Evolutionary conservation across 2,113 vertebrate genomes (phyloP), one percentile per base, ranked within the genome.

Genomic region (Chrysochloris asiatica): DNA sequence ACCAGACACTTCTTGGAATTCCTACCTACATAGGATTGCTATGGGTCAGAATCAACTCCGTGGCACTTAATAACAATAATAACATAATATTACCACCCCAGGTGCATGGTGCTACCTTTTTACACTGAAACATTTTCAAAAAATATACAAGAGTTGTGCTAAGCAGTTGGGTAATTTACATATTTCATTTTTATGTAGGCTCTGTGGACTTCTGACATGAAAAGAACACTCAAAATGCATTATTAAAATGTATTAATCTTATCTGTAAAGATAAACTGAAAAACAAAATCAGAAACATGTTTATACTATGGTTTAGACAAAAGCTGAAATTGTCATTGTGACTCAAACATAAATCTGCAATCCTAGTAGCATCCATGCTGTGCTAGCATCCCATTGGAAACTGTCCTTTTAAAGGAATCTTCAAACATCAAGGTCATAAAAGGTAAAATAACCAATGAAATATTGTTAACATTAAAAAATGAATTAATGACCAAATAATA

Each of bases 401-500:
- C 28, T 24, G 47, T n/a, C 52, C 52, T 76, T 83, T 80, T 71
- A 76, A 63, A 83, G 36, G 41, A 56, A 48, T 85, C 48, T 79
- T 50, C 50, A 61, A 71, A n/a, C n/a, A 48, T 72, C 59, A 43
- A 38, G 12, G 19, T 91, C 78, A 77, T 76, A 56, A 56, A 76
- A 76, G 38, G 36, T 59, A 85, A 84, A 71, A 85, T 85, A 59
- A 71, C 48, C 22, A 71, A 61, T 50, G 14, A 19, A 1, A 41
- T 79, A 21, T 48, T 79, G 85, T 56, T 33, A 59, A 71, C 28
- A 86, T 78, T n/a, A 67, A 41, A 79, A 21, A 13, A 9, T 72
- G 21, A 28, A 33, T 72, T 91, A 86, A 61, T 86, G 50, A 79
- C 59, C 41, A 91, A 48, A 79, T n/a, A 71, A 45, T 59, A 85